Percentiles rank a stretch among this genome's conserved stretches.
Conservation (phyloP, 2,113 vertebrate species). For the Chaetorhynchus papuensis region DNA sequence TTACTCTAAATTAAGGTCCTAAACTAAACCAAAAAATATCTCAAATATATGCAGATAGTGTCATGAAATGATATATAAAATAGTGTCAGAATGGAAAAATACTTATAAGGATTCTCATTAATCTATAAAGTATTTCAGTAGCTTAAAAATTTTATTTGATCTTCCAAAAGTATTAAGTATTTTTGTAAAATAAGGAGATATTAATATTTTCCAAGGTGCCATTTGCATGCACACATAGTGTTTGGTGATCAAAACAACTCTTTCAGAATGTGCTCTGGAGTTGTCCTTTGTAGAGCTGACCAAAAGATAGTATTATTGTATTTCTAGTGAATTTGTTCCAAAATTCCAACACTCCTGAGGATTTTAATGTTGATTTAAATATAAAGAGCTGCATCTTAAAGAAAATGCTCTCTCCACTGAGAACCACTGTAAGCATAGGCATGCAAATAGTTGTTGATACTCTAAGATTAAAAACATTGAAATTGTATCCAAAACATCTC, state of each 20-base stretch:
- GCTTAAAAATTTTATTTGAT: neutral
- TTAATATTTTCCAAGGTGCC: neutral
- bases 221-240: fast-evolving
- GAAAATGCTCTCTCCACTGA: neutral
- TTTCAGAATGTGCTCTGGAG: neutral
- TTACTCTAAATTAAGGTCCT: neutral
- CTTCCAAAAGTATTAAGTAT: neutral
- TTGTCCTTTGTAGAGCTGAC: neutral
- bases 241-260: neutral
- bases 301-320: neutral
- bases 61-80: neutral
- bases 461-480: neutral
- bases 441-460: neutral
- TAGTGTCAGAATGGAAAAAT: neutral
- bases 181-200: neutral
- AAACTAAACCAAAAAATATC: neutral
- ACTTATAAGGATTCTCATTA: neutral
- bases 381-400: neutral
- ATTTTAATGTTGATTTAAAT: neutral
- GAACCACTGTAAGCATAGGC: neutral
- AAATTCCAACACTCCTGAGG: neutral
- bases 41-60: neutral
- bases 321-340: neutral
- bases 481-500: neutral
- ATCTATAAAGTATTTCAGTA: neutral